These are phyloP conservation scores for Hyperoplus lanceolatus DNA, from an alignment of 2,797 vertebrate species.

Conservation along the genomic window DNA sequence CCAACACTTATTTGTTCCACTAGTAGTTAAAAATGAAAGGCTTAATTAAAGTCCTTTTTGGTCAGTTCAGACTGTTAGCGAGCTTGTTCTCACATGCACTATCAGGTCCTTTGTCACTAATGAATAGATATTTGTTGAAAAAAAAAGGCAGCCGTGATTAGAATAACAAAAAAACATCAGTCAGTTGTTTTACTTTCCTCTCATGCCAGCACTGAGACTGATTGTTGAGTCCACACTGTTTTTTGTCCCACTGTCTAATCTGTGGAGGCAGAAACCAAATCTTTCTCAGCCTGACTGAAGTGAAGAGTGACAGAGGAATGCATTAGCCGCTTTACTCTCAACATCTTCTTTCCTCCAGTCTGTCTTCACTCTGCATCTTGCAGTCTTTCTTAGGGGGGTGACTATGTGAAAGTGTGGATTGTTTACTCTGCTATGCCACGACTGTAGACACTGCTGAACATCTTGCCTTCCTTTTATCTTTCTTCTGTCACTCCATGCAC, in stretches of 20 bases:
- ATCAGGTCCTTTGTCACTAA: slow-evolving; percentile 15
- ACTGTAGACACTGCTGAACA: slow-evolving; percentile 35
- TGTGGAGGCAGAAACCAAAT: slow-evolving; percentile 51
- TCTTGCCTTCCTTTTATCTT: slow-evolving; percentile 45
- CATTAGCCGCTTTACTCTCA: slow-evolving; percentile 49
- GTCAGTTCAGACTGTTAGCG: too few species aligned
- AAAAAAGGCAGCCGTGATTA: slow-evolving; percentile 25
- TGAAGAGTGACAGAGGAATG: slow-evolving; percentile 38
- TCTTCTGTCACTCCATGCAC: slow-evolving; percentile 61
- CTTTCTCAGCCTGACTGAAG: slow-evolving; percentile 38
- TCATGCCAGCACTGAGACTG: slow-evolving; percentile 8
- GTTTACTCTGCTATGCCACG: slow-evolving; percentile 52
- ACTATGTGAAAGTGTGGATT: slow-evolving; percentile 36
- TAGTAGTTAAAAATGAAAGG: too few species aligned
- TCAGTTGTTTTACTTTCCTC: slow-evolving; percentile 2
- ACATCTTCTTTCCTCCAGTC: slow-evolving; percentile 46
- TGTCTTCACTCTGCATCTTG: slow-evolving; percentile 27
- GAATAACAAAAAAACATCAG: slow-evolving; percentile 37
- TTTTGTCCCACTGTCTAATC: slow-evolving; percentile 55
- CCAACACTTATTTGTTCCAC: background rate
- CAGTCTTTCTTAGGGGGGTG: slow-evolving; percentile 29
- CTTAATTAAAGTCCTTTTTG: too few species aligned
- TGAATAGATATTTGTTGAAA: slow-evolving; percentile 34
- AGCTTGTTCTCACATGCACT: too few species aligned
- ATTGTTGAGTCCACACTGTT: slow-evolving; percentile 32